Base-by-base conservation (phyloP, 2,888 invertebrate species). In the Synanthedon tipuliformis region DNA sequence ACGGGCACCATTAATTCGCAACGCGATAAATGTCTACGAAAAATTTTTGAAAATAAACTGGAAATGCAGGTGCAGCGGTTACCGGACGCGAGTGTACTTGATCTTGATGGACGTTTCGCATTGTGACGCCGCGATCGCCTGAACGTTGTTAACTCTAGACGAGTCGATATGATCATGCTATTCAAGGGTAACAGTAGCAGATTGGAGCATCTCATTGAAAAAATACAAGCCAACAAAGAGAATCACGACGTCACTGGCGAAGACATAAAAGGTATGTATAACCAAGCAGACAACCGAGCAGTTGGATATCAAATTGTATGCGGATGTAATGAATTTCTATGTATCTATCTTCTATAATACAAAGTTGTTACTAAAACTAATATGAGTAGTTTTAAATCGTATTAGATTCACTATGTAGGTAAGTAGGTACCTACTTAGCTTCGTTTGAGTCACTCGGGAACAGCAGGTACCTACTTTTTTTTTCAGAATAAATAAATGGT, bases 131-230 rank as follows among this genome's bases (percentile, higher is more conserved):
- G 11, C 41, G 34, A 4, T 18, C 41, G 18, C 48, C 13, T 23
- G 51, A 53, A 54, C 54, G 10, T 34, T 34, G 34, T 10, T 50
- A 50, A 40, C 8, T 15, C 8, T 41, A 50, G 52, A 48, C 50
- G 48, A 53, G 61, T 58, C 72, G 83, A 72, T 71, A 88, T 88
- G 88, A 88, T 88, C 81, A 94, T 95, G 94, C 88, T 95, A 78
- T 95, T 95, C 89, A 95, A 94, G 76, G 95, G 95, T 59, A 95
- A 94, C 80, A 95, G 95, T 87, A 93, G 93, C 74, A 89, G 94
- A 67, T 86, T 95, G 75, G 94, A 95, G 80, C 91, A 94, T 73
- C 90, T 95, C 65, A 95, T 95, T 63, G 94, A 94, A 79, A 95
- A 94, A 85, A 94, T 95, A 65, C 95, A 95, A 76, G 94, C 94